Base-by-base conservation (phyloP, 2,113 vertebrate genomes). In the Nicator chloris region DNA sequence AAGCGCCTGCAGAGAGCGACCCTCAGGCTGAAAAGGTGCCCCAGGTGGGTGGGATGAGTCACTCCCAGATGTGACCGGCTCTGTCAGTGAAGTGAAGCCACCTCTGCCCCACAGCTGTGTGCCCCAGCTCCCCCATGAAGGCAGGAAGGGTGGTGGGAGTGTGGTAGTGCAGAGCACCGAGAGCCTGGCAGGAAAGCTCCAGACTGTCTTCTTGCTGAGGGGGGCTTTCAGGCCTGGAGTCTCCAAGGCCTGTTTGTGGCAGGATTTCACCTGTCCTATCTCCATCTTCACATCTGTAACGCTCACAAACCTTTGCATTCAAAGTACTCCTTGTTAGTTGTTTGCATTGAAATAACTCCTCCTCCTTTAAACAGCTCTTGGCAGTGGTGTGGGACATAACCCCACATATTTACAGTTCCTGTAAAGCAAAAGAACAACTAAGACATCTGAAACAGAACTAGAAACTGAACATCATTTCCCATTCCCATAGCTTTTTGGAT, bases 71-170 rank as follows among this genome's bases (percentile, higher is more conserved):
- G 40, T 17, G 50, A 44, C 30, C 39, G 13, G 65, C 54, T 53
- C 28, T 60, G 42, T 7, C 8, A 11, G 57, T 4, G 77, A 15
- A 28, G 39, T 3, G n/a, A 40, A 44, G 17, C 8, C 44, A 9
- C 9, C 39, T 39, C 35, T 0, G 0, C 40, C 51, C 35, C 49
- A 15, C 45, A 24, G 8, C 70, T 51, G 16, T n/a, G 82, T 65
- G 54, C 68, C 85, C 31, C 20, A 15, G 18, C 19, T 39, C 56
- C 35, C 72, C 10, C 72, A 1, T 8, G 14, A 10, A 2, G 45
- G 39, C 49, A 11, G 66, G n/a, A n/a, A n/a, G n/a, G 2, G 2
- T 1, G 31, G 5, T 3, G 78, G 6, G 24, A 45, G 21, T 5
- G 2, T 11, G 73, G 4, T 0, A 8, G n/a, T 2, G 33, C 17